Evolutionary conservation across 2,113 vertebrate species (phyloP).

Genomic region (Pyxicephalus adspersus): DNA sequence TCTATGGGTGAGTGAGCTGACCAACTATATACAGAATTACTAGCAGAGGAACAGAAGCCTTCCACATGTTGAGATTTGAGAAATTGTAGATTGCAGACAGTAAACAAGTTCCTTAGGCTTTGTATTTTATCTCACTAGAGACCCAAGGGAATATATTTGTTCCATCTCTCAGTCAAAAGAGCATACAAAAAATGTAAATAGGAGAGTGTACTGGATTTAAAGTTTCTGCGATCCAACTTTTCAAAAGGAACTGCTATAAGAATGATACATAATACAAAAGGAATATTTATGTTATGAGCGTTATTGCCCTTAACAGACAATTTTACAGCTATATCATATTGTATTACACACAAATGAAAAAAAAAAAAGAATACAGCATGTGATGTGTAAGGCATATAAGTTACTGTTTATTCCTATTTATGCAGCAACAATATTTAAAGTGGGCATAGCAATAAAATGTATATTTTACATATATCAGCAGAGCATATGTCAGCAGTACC

Average conservation of each 20-base stretch:
- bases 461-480: too few species aligned
- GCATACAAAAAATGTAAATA: conserved; percentile 66
- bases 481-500: too few species aligned
- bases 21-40: conserved; percentile 69
- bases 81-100: conserved; percentile 75
- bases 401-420: too few species aligned
- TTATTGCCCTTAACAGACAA: too few species aligned
- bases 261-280: neutral
- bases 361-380: too few species aligned
- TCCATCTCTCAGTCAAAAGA: conserved; percentile 67
- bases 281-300: too few species aligned
- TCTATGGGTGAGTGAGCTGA: conserved; percentile 76
- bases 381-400: too few species aligned
- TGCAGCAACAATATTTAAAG: too few species aligned
- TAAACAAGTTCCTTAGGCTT: conserved; percentile 70
- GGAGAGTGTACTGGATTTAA: conserved; percentile 50
- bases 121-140: conserved; percentile 67
- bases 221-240: neutral
- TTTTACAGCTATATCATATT: too few species aligned
- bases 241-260: neutral
- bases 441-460: too few species aligned
- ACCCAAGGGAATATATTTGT: conserved; percentile 67
- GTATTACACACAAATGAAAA: too few species aligned
- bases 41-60: conserved; percentile 68
- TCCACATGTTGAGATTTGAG: conserved; percentile 71